Evolutionary conservation across 2,888 invertebrate species (phyloP), one percentile per base, ranked within the genome.

Genomic region (Synergus laeviventris): DNA sequence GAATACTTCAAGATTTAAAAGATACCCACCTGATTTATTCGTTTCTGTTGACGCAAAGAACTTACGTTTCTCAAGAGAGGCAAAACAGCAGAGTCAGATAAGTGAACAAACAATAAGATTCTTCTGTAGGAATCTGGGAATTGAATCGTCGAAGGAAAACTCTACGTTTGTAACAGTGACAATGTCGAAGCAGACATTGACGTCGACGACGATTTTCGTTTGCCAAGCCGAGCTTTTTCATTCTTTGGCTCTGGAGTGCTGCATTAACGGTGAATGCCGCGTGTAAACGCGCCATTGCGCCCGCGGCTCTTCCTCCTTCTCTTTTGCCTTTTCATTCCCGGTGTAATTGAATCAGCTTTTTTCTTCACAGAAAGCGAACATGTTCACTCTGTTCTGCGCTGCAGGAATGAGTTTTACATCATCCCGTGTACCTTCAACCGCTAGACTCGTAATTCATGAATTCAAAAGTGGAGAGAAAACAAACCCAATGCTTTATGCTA

Each of bases 271-370:
- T 45, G 45, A 66, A 66, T 66, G 24, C 45, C 31, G 66, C 66
- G 45, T 45, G 66, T 66, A 45, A 66, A 66, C 66, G 45, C 7
- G 45, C 66, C 16, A 66, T 45, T 66, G 5, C 45, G n/a, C 66
- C 21, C 45, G 45, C 45, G 66, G 66, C 45, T 45, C 45, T 45
- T 45, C 16, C n/a, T 24, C 66, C 45, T 45, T 45, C 24, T 45
- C 66, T 45, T 66, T 16, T 66, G 45, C 45, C 66, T 66, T 66
- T 66, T 66, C 45, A 66, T 66, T 66, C 45, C 66, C 24, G 45
- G 66, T 45, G 66, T 66, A 66, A 66, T 66, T 66, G 45, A 45
- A 45, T 45, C 45, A 45, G 45, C 42, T 45, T 45, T 45, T 66
- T 66, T 42, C 64, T 66, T 21, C 24, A 66, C 21, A 66, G 42